Conservation (phyloP, 2,888 invertebrate species). For the Dorcus parallelipipedus region DNA sequence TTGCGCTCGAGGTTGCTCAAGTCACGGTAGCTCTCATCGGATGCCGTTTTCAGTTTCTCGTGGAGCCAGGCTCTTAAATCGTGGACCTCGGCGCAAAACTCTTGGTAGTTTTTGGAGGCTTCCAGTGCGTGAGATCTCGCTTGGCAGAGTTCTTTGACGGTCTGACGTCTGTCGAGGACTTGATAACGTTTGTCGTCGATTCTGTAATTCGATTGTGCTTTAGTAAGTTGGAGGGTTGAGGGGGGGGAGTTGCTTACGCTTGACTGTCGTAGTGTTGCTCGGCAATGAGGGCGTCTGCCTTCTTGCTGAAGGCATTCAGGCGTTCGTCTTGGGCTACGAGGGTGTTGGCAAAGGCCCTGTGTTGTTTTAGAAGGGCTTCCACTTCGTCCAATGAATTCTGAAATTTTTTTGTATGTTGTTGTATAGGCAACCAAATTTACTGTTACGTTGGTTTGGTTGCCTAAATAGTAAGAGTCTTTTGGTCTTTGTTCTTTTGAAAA, state of each 20-base stretch:
- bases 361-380: slow-evolving; percentile 87
- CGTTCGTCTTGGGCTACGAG: slow-evolving; percentile 88
- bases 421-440: background rate
- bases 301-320: slow-evolving; percentile 75
- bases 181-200: slow-evolving; percentile 70
- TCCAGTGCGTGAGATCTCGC: slow-evolving; percentile 71
- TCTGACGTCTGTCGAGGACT: slow-evolving; percentile 70
- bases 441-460: background rate
- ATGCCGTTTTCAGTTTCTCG: slow-evolving; percentile 87
- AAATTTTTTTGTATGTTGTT: slow-evolving; percentile 6
- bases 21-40: slow-evolving; percentile 90
- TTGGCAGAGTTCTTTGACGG: slow-evolving; percentile 71
- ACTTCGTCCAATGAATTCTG: slow-evolving; percentile 87
- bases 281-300: slow-evolving; percentile 76
- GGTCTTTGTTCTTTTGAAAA: too few relatives aligned
- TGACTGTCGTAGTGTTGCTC: slow-evolving; percentile 77
- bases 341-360: slow-evolving; percentile 90
- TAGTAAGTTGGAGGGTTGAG: background rate
- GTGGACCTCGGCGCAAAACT: slow-evolving; percentile 89
- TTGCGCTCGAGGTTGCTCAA: slow-evolving; percentile 86
- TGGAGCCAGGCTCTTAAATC: slow-evolving; percentile 88
- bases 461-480: background rate
- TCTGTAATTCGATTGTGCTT: slow-evolving; percentile 43
- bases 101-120: slow-evolving; percentile 85
- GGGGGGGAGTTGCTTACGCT: slow-evolving; percentile 56